These are phyloP conservation scores for Agapetus fuscipes DNA, from an alignment of 2,888 invertebrate genomes.

Conservation along the genomic window DNA sequence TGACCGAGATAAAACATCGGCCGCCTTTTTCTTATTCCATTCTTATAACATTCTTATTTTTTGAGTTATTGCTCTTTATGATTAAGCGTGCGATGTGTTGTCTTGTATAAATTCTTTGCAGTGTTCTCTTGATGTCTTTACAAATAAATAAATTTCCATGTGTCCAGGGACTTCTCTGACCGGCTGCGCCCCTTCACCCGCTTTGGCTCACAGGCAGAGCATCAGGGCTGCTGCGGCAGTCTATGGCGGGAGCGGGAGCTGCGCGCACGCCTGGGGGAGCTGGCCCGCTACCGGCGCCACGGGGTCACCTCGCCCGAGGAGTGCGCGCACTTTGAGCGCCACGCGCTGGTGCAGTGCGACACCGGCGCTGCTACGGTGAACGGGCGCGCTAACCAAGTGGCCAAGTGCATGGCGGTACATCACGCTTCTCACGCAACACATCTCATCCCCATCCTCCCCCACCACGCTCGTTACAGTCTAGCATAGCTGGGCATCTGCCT, in stretches of 20 bases:
- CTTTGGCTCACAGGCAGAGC: slow-evolving; percentile 79
- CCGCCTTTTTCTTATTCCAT: no score
- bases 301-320: slow-evolving; percentile 78
- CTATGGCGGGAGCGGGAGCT: slow-evolving; percentile 78
- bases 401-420: slow-evolving; percentile 21
- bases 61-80: no score
- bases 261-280: slow-evolving; percentile 70
- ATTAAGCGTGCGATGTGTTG: no score
- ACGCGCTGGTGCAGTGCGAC: slow-evolving; percentile 62
- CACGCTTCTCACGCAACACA: slow-evolving; percentile 11
- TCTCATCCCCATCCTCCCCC: no score
- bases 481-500: no score
- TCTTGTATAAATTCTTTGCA: no score
- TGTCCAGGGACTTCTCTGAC: slow-evolving; percentile 65
- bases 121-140: no score
- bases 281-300: slow-evolving; percentile 74
- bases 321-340: slow-evolving; percentile 80
- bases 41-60: no score
- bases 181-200: slow-evolving; percentile 78
- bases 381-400: slow-evolving; percentile 13
- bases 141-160: no score
- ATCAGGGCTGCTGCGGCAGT: slow-evolving; percentile 67
- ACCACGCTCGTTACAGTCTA: no score
- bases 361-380: slow-evolving; percentile 21
- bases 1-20: no score